These are phyloP conservation scores for Lamellibrachia luymesi DNA, from an alignment of 1,140 invertebrate species.

Conservation along the genomic window DNA sequence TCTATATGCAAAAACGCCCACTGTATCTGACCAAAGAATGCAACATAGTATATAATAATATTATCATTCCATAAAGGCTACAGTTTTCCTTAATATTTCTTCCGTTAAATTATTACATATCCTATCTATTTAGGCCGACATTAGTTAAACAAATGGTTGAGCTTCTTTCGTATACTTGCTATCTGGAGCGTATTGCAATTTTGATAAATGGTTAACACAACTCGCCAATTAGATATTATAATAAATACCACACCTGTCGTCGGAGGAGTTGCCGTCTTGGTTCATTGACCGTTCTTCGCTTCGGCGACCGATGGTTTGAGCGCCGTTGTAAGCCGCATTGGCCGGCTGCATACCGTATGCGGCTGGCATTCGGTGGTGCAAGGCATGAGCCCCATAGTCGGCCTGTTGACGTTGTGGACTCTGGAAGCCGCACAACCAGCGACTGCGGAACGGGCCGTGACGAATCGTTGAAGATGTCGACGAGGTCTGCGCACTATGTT, in stretches of 20 bases:
- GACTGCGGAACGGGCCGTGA: neutral
- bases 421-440: neutral
- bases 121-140: no score
- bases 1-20: no score
- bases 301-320: neutral
- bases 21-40: no score
- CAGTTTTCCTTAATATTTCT: no score
- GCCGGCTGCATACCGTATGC: neutral
- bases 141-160: no score
- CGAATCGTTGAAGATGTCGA: neutral
- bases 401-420: neutral
- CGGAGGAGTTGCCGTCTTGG: neutral
- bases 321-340: neutral
- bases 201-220: no score
- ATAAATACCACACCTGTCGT: neutral
- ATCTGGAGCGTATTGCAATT: no score
- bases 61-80: no score
- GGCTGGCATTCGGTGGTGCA: neutral
- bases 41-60: no score
- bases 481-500: neutral
- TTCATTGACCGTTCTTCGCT: neutral
- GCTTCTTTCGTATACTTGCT: no score
- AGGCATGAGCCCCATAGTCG: neutral
- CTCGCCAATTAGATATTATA: no score
- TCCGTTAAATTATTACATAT: no score